Conservation (phyloP, 2,797 vertebrate species). For the Carapus acus region DNA sequence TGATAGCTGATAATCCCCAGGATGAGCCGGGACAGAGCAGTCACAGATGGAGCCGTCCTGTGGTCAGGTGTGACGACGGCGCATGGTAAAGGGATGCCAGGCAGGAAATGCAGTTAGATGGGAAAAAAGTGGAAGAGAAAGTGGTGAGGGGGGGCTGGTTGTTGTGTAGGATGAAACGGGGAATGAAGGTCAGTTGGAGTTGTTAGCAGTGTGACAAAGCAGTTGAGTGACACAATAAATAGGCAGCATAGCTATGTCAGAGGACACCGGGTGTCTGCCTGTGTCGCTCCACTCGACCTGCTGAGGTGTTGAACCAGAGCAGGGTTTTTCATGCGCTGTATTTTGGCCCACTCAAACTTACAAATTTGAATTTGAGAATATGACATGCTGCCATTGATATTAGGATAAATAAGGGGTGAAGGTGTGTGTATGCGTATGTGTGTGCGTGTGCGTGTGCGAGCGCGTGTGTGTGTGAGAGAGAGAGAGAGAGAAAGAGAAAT, state of each 20-base stretch:
- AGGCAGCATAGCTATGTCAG: neutral
- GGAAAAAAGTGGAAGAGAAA: neutral
- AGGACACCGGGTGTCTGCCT: neutral
- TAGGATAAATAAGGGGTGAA: no score
- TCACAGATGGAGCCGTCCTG: conserved; percentile 54
- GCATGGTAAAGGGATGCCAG: conserved; percentile 19
- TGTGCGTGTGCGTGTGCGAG: no score
- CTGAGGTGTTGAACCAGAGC: no score
- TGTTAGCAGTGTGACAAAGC: conserved; percentile 4
- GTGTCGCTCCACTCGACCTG: neutral
- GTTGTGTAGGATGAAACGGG: neutral
- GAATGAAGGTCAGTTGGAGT: neutral
- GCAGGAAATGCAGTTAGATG: conserved; percentile 15
- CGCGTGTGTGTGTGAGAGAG: no score
- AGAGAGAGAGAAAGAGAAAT: no score
- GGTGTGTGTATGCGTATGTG: no score
- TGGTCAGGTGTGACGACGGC: conserved; percentile 45
- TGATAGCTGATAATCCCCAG: conserved; percentile 69
- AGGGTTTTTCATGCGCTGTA: no score
- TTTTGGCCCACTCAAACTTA: no score
- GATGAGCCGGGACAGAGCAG: conserved; percentile 53
- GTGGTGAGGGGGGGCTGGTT: no score
- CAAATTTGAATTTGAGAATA: no score
- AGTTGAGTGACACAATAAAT: neutral
- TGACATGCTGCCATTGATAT: no score